Base-by-base conservation (phyloP, 2,797 vertebrate genomes). In the Chromobotia macracanthus region DNA sequence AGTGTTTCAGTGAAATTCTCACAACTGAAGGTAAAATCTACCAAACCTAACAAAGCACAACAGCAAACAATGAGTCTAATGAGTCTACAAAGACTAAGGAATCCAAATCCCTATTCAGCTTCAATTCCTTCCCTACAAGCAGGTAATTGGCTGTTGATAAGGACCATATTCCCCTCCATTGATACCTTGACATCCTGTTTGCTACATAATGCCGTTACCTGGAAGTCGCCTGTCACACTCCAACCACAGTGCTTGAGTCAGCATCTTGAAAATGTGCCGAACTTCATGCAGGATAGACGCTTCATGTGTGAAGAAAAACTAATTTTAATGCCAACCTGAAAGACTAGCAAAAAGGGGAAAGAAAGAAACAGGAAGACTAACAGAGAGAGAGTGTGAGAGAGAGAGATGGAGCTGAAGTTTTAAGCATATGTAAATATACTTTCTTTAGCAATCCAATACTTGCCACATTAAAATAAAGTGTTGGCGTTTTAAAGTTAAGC, bases 401-500 rank as follows among this genome's bases (percentile, higher is more conserved):
- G n/a, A 35, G 69, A 85, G 86, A 83, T 12, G 12, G 38, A 80
- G 75, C 77, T 80, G 51, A 64, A 77, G 84, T 86, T 90, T 91
- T 88, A 89, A 87, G 86, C 86, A 87, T 87, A 89, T 91, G 90
- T 91, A 90, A 91, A 92, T 92, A 91, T 89, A 90, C 80, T 50
- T 87, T 90, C 87, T 91, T 91, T 90, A 91, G 90, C 91, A 92
- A 89, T 91, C 86, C 91, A 91, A 92, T 89, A 91, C 86, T 91
- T 91, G 90, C 89, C 89, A 91, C 90, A 89, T 91, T 90, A 89
- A 90, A 92, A 92, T 90, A 89, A 91, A 92, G 88, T 87, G 85
- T 87, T 89, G 86, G 90, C 86, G 56, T 72, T 48, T 85, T 28
- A 63, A 86, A 87, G 89, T 48, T 77, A 35, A 21, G 72, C 46